phyloP scores from a whole-genome alignment of 2,888 invertebrate genomes.

The Dryobotodes eremita region DNA sequence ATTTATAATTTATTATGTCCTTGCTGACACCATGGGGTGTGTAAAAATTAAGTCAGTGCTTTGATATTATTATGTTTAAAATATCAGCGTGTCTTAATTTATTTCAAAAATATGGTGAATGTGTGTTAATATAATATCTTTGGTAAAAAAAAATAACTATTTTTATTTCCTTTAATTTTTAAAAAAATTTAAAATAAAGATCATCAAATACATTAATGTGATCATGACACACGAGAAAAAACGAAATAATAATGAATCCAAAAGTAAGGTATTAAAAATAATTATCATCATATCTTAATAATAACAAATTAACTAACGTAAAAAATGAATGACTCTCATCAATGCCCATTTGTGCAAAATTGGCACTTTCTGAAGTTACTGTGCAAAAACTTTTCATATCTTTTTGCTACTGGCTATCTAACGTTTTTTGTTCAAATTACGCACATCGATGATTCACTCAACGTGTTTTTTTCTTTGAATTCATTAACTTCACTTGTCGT shows the following conservation, averaged over 20 bases:
- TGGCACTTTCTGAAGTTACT: conserved; percentile 19
- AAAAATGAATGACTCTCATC: conserved; percentile 49
- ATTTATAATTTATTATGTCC: conserved; percentile 43
- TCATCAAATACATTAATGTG: conserved; percentile 5
- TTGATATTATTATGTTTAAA: conserved; percentile 27
- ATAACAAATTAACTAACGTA: conserved; percentile 7
- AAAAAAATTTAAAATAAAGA: not conserved
- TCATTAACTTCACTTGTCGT: conserved; percentile 38
- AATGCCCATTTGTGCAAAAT: conserved; percentile 29
- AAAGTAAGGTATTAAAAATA: conserved; percentile 3
- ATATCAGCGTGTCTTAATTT: conserved; percentile 43
- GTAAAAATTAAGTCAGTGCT: conserved; percentile 36
- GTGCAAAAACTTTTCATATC: conserved; percentile 34
- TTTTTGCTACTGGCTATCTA: conserved; percentile 43
- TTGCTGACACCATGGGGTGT: conserved; percentile 42
- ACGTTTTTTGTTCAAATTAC: conserved; percentile 41
- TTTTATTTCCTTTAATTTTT: too few relatives aligned
- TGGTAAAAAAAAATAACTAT: not conserved
- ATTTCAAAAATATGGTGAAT: conserved; percentile 33
- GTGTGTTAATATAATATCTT: conserved; percentile 22
- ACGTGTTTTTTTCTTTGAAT: conserved; percentile 29
- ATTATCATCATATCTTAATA: not conserved
- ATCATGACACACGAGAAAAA: not conserved
- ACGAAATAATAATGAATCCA: not conserved
- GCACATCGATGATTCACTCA: conserved; percentile 20